A percentile compares a stretch with the other conserved stretches of the same genome.
phyloP scores from a whole-genome alignment of 2,113 vertebrate genomes.

The Pavo muticus region DNA sequence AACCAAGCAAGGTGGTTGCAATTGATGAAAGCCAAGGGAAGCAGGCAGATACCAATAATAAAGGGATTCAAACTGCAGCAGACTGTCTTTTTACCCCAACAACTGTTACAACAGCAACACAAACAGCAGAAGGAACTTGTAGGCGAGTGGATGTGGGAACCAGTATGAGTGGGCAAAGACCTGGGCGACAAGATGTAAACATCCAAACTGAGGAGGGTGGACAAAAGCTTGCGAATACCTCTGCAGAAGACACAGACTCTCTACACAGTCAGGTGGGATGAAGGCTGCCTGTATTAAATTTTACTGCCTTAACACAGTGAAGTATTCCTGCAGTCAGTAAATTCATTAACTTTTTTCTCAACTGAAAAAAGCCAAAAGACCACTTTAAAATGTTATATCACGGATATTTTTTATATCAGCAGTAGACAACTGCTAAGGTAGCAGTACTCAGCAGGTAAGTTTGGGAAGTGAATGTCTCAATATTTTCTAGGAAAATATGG shows the following conservation, averaged over 20 bases:
- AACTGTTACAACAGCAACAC: conserved; percentile 75
- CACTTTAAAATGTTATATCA: not conserved
- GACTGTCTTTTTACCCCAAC: conserved; percentile 8
- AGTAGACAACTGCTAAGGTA: not conserved
- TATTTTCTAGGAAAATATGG: not conserved
- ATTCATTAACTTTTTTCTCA: not conserved
- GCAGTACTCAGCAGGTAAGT: not conserved
- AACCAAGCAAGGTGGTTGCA: conserved; percentile 21
- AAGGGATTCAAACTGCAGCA: conserved; percentile 73
- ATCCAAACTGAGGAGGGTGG: conserved; percentile 69
- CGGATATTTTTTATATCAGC: not conserved
- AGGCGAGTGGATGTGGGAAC: conserved; percentile 64
- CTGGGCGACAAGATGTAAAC: conserved; percentile 59
- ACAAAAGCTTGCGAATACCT: conserved; percentile 49
- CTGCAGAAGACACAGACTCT: conserved; percentile 72
- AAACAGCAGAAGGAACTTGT: conserved; percentile 69
- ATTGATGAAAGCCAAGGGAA: not conserved
- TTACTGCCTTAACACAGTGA: not conserved
- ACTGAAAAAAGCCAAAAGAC: not conserved
- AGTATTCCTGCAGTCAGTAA: not conserved
- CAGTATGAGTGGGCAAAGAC: conserved; percentile 65
- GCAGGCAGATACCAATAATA: conserved; percentile 39
- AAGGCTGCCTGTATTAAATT: not conserved
- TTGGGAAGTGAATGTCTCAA: not conserved
- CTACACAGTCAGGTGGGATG: conserved; percentile 80